These are phyloP conservation scores for Dinoponera quadriceps DNA, from an alignment of 1,140 invertebrate species.

Conservation along the genomic window DNA sequence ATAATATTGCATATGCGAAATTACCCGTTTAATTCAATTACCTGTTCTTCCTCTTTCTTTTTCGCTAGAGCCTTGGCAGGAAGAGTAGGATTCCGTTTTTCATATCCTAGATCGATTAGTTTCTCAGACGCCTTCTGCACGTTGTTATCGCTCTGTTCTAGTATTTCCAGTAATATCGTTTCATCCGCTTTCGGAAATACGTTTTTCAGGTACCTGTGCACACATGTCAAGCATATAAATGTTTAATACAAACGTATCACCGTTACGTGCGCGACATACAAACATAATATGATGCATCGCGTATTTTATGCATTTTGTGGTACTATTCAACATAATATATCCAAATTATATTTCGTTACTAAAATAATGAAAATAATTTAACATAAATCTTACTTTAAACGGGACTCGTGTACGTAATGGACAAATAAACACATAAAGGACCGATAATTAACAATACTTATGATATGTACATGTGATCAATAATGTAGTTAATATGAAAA, in stretches of 20 bases:
- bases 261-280: conserved; percentile 22
- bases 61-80: conserved; percentile 82
- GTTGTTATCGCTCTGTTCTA: conserved; percentile 94
- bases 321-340: conserved; percentile 45
- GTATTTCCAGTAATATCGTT: conserved; percentile 93
- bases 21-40: conserved; percentile 57
- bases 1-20: background rate
- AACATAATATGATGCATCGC: conserved; percentile 37
- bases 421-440: conserved; percentile 18
- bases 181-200: conserved; percentile 96
- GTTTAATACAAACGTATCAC: conserved; percentile 16
- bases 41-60: conserved; percentile 86
- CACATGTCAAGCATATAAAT: conserved; percentile 47
- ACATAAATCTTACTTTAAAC: conserved; percentile 36
- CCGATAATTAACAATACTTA: conserved; percentile 43
- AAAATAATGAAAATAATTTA: conserved; percentile 24
- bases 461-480: conserved; percentile 54
- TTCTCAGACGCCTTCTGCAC: conserved; percentile 94
- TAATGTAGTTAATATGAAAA: conserved; percentile 28
- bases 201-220: conserved; percentile 94
- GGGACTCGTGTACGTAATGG: conserved; percentile 4
- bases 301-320: conserved; percentile 33
- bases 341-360: conserved; percentile 38
- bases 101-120: conserved; percentile 91
- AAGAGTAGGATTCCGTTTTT: conserved; percentile 90